A percentile compares a stretch with the other conserved stretches of the same genome.
Evolutionary conservation across 2,113 vertebrate species (phyloP).

Genomic region (Corythornis vintsioides): DNA sequence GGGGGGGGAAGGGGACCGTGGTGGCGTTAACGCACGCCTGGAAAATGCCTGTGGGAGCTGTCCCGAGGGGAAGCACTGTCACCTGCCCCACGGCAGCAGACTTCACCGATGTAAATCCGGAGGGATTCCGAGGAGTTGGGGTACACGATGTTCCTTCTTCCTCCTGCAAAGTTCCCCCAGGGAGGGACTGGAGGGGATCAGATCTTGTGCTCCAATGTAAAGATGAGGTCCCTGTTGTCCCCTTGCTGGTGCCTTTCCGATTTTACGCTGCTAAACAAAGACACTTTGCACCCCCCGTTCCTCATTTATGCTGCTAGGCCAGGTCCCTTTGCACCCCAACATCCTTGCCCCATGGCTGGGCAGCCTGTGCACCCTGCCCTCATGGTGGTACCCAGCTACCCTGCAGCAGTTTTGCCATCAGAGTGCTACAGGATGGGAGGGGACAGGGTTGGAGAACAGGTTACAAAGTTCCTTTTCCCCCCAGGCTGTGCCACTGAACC

Average conservation of each 20-base stretch:
- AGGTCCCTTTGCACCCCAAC: not conserved
- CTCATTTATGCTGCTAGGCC: not conserved
- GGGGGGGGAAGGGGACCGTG: not conserved
- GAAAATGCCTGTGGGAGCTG: conserved; percentile 13
- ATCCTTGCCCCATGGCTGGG: not conserved
- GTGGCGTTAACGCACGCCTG: not conserved
- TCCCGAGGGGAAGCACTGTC: no score
- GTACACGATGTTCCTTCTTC: rapidly evolving
- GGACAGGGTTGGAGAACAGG: not conserved
- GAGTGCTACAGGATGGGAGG: rapidly evolving
- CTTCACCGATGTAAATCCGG: not conserved
- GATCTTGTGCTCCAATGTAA: not conserved
- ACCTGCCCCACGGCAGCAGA: not conserved
- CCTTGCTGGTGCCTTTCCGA: not conserved
- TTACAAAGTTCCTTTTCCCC: not conserved
- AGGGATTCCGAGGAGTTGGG: not conserved
- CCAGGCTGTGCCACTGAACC: not conserved
- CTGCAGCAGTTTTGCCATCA: not conserved
- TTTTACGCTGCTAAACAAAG: not conserved
- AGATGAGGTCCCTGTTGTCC: not conserved
- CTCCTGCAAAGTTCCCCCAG: not conserved
- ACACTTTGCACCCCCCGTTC: not conserved
- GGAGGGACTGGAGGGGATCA: not conserved
- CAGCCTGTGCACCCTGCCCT: not conserved
- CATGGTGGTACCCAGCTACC: not conserved